Base-by-base conservation (phyloP, 1,140 invertebrate species). In the Drosophila varians region DNA sequence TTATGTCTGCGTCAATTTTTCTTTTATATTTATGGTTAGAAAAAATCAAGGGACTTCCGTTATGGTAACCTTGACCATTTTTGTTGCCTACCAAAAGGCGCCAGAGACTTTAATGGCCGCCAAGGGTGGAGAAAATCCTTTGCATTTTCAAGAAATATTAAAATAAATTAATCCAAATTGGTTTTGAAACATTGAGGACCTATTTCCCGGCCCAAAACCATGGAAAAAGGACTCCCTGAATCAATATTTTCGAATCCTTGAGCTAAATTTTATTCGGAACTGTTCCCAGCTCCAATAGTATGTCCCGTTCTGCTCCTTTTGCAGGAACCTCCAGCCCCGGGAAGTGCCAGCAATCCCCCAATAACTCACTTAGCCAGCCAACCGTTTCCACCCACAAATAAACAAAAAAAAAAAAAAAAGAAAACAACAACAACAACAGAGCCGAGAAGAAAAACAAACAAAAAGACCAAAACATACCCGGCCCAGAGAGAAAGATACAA, bases 311-410 rank as follows among this genome's bases (percentile, higher is more conserved):
- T 21, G 19, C 8, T 9, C 14, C 4, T n/a, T n/a, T n/a, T n/a
- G n/a, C n/a, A n/a, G n/a, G n/a, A n/a, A n/a, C n/a, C n/a, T n/a
- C n/a, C n/a, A n/a, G n/a, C n/a, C n/a, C n/a, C n/a, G n/a, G 6
- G 34, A 31, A n/a, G 19, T 14, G 34, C 38, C 62, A 19, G 25
- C 26, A 34, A 52, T 14, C 5, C 58, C 34, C 61, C 36, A 66
- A 66, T 66, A 66, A 66, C 60, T 66, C 62, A 66, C 47, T 65
- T 60, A 40, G 51, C 12, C 60, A 66, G 45, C 16, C 58, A 64
- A 43, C 62, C 46, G 62, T 66, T 42, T 52, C 62, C 62, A 66
- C 60, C 62, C 62, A 66, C 62, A 45, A 36, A 19, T 25, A 48
- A 9, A 46, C 4, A 14, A 18, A 46, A 21, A 58, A n/a, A n/a